A percentile compares a stretch with the other conserved stretches of the same genome.
Evolutionary conservation across 2,888 invertebrate genomes (phyloP).

Genomic region (Orthonychiurus folsomi): DNA sequence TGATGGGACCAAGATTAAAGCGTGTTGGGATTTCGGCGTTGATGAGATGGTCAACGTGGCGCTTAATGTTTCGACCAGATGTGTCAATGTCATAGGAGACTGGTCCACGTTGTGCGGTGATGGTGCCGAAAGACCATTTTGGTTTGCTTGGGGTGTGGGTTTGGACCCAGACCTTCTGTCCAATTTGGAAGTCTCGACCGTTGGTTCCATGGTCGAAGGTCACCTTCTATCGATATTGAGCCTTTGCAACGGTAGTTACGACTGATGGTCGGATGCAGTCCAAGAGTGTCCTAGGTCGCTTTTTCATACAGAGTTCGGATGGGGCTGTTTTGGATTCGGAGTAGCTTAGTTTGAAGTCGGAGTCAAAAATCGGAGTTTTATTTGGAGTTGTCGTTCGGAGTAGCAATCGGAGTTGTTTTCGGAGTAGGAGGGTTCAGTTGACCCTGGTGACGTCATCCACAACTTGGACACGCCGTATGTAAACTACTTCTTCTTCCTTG

Average conservation of each 20-base stretch:
- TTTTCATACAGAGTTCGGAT: constrained; percentile 14
- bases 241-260: neutral
- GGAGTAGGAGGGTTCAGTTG: no score
- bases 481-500: no score
- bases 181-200: constrained; percentile 3
- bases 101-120: constrained; percentile 10
- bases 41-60: neutral
- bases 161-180: no score
- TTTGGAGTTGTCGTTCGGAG: no score
- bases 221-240: constrained; percentile 14
- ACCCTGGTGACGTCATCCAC: no score
- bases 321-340: no score
- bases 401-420: constrained; percentile 5
- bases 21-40: no score
- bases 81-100: constrained; percentile 13
- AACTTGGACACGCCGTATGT: no score
- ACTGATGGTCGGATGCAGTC: constrained; percentile 14
- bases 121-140: constrained; percentile 19
- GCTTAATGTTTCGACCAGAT: neutral
- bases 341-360: no score
- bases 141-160: constrained; percentile 12
- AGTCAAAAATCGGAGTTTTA: no score
- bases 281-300: constrained; percentile 8
- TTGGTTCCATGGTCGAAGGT: constrained; percentile 11
- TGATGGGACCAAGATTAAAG: no score